These are phyloP conservation scores for Arnoldichthys spilopterus DNA, from an alignment of 2,797 vertebrate genomes.

Conservation along the genomic window DNA sequence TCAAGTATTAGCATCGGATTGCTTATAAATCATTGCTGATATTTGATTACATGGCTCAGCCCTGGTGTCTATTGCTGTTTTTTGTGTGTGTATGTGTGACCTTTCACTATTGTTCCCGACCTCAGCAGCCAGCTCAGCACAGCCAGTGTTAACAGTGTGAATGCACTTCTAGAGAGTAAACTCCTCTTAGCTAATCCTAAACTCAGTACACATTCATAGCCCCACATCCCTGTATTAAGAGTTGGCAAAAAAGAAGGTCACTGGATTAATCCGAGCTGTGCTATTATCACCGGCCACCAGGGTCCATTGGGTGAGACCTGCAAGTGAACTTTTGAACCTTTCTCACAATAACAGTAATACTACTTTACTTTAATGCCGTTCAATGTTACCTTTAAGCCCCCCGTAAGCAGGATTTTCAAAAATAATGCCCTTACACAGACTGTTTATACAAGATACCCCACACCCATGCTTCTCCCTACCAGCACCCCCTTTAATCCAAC, in stretches of 20 bases:
- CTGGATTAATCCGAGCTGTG: conserved; percentile 61
- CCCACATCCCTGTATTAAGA: conserved; percentile 51
- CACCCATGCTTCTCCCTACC: conserved; percentile 68
- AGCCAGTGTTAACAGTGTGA: conserved; percentile 40
- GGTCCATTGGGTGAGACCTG: conserved; percentile 63
- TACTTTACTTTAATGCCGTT: conserved; percentile 71
- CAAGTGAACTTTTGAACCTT: conserved; percentile 74
- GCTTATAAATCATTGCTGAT: not conserved
- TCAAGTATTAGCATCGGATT: not conserved
- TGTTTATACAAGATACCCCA: conserved; percentile 83
- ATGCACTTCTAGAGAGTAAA: conserved; percentile 34
- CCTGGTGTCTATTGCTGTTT: conserved; percentile 15
- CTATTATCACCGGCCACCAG: conserved; percentile 67
- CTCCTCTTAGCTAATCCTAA: conserved; percentile 51
- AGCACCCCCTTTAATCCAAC: conserved; percentile 44
- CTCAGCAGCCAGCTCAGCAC: conserved; percentile 48
- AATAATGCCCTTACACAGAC: conserved; percentile 95
- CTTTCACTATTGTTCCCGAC: conserved; percentile 38
- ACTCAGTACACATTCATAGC: conserved; percentile 50
- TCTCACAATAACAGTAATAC: conserved; percentile 70
- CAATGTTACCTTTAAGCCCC: conserved; percentile 79
- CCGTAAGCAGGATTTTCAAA: conserved; percentile 83
- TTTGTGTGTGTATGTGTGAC: conserved; percentile 11
- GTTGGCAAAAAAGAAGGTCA: conserved; percentile 62
- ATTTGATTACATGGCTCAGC: not conserved